These are phyloP conservation scores for Marmota flaviventris DNA, from an alignment of 2,113 vertebrate species.

Conservation along the genomic window DNA sequence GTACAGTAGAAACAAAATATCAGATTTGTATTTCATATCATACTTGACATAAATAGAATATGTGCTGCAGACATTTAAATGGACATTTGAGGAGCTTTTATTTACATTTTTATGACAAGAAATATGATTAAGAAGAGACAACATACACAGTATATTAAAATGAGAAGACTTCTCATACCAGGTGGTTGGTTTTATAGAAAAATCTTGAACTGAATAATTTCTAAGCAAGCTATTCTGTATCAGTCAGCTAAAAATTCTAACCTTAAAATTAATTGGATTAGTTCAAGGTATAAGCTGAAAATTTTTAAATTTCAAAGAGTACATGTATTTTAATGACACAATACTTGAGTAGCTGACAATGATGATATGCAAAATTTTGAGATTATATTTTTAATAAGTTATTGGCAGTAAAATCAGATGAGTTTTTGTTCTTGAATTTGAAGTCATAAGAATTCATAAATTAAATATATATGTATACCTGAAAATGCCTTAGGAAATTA, in stretches of 20 bases:
- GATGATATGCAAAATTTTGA: background rate
- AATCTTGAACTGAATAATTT: background rate
- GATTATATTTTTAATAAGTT: background rate
- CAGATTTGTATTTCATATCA: conserved; percentile 34
- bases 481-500: background rate
- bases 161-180: background rate
- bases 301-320: background rate
- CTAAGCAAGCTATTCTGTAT: background rate
- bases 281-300: background rate
- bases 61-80: conserved; percentile 9
- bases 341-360: background rate
- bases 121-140: background rate
- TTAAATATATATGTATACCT: background rate
- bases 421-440: background rate
- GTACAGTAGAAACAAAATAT: conserved; percentile 16
- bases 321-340: background rate
- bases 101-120: conserved; percentile 3
- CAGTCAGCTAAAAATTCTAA: background rate
- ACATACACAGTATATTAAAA: background rate
- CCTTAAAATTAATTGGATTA: background rate
- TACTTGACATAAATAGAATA: conserved; percentile 34
- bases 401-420: background rate
- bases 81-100: background rate
- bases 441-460: background rate
- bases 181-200: conserved; percentile 36